phyloP scores from a whole-genome alignment of 2,797 vertebrate genomes.

The Calcarius lapponicus region DNA sequence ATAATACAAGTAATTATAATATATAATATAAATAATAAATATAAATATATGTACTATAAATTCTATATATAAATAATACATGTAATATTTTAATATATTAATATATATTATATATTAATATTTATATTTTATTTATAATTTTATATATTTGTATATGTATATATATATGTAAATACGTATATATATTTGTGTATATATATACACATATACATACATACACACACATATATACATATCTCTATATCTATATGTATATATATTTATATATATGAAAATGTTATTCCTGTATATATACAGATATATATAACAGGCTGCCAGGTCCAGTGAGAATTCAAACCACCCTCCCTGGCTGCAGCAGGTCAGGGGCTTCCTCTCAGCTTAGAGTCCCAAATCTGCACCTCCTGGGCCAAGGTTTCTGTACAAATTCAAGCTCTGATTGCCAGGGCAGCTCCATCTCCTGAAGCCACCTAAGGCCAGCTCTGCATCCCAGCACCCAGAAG shows the following conservation, averaged over 20 bases:
- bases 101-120: no score
- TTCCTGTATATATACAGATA: not conserved
- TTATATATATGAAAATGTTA: not conserved
- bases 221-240: no score
- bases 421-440: not conserved
- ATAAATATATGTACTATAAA: no score
- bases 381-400: not conserved
- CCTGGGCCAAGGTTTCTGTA: not conserved
- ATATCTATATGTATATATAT: no score
- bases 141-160: not conserved
- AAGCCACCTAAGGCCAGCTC: not conserved
- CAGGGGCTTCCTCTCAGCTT: not conserved
- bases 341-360: not conserved
- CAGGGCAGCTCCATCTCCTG: not conserved
- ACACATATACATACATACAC: no score
- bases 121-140: no score
- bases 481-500: not conserved
- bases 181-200: no score
- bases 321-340: not conserved
- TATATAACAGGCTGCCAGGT: not conserved
- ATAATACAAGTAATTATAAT: no score
- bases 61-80: no score
- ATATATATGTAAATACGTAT: no score
- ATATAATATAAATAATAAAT: no score
- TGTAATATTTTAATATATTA: no score